phyloP scores from a whole-genome alignment of 37 sponge, comb jelly and placozoan species.

The Eunapius fragilis region DNA sequence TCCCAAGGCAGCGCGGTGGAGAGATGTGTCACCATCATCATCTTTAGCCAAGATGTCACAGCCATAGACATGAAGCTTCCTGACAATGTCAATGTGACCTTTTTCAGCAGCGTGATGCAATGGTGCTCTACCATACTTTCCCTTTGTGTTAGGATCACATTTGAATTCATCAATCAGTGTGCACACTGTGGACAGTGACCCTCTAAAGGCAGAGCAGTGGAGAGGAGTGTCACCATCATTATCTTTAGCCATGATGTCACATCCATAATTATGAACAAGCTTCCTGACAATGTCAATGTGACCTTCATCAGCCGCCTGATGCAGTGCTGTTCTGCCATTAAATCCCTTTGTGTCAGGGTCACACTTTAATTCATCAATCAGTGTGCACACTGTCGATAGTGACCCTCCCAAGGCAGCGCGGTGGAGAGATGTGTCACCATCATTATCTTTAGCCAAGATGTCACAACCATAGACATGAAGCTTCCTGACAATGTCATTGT shows the following conservation, averaged over 20 bases:
- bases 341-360: not conserved
- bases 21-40: not conserved
- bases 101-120: constrained; percentile 6
- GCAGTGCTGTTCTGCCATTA: constrained; percentile 3
- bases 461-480: not conserved
- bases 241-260: constrained; percentile 5
- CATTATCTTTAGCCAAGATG: not conserved
- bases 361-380: not conserved
- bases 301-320: not conserved
- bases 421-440: not conserved
- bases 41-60: too few species aligned
- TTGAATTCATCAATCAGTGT: not conserved
- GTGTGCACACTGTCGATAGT: not conserved
- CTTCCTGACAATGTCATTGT: not conserved
- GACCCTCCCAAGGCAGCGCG: not conserved
- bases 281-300: constrained; percentile 6
- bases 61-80: not conserved
- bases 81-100: constrained; percentile 1
- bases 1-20: not conserved
- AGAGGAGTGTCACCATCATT: constrained; percentile 4
- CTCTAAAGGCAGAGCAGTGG: not conserved
- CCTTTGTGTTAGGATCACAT: not conserved
- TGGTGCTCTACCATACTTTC: constrained; percentile 3
- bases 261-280: constrained; percentile 5
- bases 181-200: not conserved